Conservation (phyloP, 2,113 vertebrate genomes). For the Zapus hudsonius region DNA sequence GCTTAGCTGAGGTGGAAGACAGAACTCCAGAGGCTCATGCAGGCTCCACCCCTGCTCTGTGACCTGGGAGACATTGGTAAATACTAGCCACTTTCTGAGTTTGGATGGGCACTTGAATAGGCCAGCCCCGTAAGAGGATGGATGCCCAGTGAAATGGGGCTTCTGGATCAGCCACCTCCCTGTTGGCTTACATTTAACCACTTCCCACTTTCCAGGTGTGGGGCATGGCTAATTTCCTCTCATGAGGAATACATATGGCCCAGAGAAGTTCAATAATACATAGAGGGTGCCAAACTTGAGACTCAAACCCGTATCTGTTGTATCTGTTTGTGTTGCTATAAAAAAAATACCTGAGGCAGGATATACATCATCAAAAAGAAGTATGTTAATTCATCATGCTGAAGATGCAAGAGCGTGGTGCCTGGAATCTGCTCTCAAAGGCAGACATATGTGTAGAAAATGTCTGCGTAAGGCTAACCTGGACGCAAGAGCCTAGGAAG, state of each 20-base stretch:
- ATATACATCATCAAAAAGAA: not conserved
- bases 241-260: not conserved
- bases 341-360: not conserved
- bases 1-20: not conserved
- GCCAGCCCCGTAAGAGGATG: accelerated
- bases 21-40: not conserved
- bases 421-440: not conserved
- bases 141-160: not conserved
- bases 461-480: not conserved
- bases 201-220: not conserved
- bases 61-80: not conserved
- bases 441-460: not conserved
- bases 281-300: not conserved
- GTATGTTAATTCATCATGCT: too few relatives aligned
- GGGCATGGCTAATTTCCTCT: not conserved
- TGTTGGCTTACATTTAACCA: accelerated
- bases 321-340: not conserved
- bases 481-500: not conserved
- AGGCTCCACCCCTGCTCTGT: not conserved
- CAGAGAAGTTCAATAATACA: not conserved
- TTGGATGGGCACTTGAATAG: not conserved
- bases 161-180: not conserved
- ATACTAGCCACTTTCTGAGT: not conserved
- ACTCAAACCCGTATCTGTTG: not conserved
- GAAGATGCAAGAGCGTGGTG: not conserved